These are phyloP conservation scores for rabbit (Oryctolagus cuniculus) DNA, from an alignment of 2,113 vertebrate genomes.

Conservation along the genomic window DNA sequence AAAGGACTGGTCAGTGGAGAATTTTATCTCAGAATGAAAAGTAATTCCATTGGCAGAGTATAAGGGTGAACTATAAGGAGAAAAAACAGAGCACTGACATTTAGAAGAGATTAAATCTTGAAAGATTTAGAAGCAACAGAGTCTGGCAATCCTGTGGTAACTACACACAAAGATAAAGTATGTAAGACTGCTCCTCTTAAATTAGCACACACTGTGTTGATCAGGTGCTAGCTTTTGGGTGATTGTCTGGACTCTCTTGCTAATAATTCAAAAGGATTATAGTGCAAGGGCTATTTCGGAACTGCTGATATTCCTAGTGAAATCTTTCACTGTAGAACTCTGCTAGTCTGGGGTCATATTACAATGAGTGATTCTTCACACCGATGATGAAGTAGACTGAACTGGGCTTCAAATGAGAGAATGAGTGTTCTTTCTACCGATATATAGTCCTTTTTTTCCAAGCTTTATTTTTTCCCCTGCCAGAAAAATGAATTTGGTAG, in stretches of 20 bases:
- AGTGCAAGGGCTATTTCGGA: background rate
- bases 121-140: background rate
- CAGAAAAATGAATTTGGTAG: background rate
- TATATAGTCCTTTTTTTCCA: background rate
- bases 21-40: background rate
- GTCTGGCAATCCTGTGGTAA: background rate
- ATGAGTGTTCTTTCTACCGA: background rate
- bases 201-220: background rate
- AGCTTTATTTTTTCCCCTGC: background rate
- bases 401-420: background rate
- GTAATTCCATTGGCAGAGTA: background rate
- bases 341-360: background rate
- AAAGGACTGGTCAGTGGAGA: background rate
- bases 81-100: background rate
- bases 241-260: background rate
- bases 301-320: background rate
- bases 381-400: background rate
- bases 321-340: background rate
- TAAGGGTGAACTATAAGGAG: background rate
- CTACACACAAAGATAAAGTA: background rate
- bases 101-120: background rate
- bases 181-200: background rate
- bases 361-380: background rate
- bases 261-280: background rate
- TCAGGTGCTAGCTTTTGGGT: background rate